Evolutionary conservation across 1,140 invertebrate species (phyloP), one percentile per base, ranked within the genome.

Genomic region (Macrobrachium nipponense): DNA sequence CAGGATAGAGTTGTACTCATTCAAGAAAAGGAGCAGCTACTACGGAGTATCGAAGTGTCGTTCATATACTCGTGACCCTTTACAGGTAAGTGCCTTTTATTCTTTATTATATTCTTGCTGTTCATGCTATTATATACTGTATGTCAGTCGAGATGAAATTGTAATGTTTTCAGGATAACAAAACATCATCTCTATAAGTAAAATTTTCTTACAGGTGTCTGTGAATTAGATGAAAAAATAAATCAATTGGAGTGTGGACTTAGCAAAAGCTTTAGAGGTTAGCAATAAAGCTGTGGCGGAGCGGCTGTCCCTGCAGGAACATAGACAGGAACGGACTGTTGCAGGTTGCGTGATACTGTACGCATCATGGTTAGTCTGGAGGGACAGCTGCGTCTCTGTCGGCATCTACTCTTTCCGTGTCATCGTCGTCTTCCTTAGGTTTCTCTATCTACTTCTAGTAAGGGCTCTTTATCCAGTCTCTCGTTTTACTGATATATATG

Each of bases 401-500:
- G 27, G 95, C 97, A 1, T 97, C 96, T 89, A 98, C 97, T 0
- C 92, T 98, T 61, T 98, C 97, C 10, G 96, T 98, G 68, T 98
- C 97, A 89, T 97, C 96, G 83, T 97, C 97, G 91, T 98, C 97
- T 36, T 98, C 96, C 90, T 93, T 98, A 23, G 97, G 97, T 36
- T n/a, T 98, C 97, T 20, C 93, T 98, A 36, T 97, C 96, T 68
- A 97, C 91, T 8, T 91, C 91, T 6, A 90, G 89, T 82, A 90
- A 90, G 87, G 96, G 96, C 58, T 97, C 96, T 3, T 91, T 97
- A 20, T 97, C 96, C 14, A 96, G 95, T 0, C 93, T 98, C 18
- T 98, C 96, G 91, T 98, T n/a, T 98, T 91, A 98, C 97, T 0
- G 98, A 98, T 90, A 98, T 99, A 88, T 99, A 98, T 90, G 96